Conservation (phyloP, 35 echinoderm and acorn worm genomes). For the Apostichopus californicus region DNA sequence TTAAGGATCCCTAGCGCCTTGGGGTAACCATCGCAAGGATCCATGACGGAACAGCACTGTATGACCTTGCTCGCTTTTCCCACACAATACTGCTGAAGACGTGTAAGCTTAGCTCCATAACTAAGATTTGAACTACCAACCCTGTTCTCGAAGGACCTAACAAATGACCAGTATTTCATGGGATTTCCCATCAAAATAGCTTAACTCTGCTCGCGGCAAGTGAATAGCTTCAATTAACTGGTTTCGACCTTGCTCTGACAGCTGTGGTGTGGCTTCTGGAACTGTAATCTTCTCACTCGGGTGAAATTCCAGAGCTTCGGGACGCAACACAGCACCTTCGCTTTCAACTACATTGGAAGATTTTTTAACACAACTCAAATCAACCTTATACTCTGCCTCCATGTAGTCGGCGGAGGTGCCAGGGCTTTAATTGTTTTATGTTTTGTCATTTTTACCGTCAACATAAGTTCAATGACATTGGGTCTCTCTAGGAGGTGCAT, state of each 20-base stretch:
- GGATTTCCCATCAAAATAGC: slow-evolving; percentile 67
- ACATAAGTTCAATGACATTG: no score
- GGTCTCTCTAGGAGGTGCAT: no score
- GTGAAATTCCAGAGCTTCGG: neutral
- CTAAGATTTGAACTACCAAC: slow-evolving; percentile 53
- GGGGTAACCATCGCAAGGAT: slow-evolving; percentile 32
- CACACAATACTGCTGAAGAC: slow-evolving; percentile 59
- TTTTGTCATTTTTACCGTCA: neutral
- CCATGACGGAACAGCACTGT: slow-evolving; percentile 45
- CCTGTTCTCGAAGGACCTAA: slow-evolving; percentile 55
- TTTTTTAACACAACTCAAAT: neutral
- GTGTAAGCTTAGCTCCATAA: slow-evolving; percentile 56
- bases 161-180: slow-evolving; percentile 51
- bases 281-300: neutral
- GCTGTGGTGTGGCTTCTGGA: neutral
- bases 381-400: neutral
- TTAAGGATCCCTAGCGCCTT: slow-evolving; percentile 45
- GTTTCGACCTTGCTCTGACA: slow-evolving; percentile 11
- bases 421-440: neutral
- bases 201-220: slow-evolving; percentile 62
- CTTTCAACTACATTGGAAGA: neutral
- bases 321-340: neutral
- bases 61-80: slow-evolving; percentile 35
- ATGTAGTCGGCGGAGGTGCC: neutral
- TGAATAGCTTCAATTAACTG: slow-evolving; percentile 55